Conservation (phyloP, 2,888 invertebrate species). For the Hydrotaea cyrtoneurina region DNA sequence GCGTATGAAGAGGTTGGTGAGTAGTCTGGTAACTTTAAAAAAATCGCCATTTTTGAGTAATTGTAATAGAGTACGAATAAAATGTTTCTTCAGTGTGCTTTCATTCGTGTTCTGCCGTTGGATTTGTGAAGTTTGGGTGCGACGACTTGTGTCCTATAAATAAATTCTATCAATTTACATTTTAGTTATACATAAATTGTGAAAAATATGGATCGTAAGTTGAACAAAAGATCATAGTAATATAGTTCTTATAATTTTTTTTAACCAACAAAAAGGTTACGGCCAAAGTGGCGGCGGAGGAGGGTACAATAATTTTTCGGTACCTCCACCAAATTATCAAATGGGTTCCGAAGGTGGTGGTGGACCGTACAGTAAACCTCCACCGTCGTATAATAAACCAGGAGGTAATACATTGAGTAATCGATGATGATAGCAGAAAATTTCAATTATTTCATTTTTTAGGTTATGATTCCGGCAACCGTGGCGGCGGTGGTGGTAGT, state of each 20-base stretch:
- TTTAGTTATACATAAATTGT: conserved; percentile 24
- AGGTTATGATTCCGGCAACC: conserved; percentile 77
- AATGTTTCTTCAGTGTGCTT: background rate
- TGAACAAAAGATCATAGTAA: background rate
- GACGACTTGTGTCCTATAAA: background rate
- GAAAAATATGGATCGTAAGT: conserved; percentile 61
- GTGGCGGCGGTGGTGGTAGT: conserved; percentile 71
- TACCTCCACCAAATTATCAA: conserved; percentile 79
- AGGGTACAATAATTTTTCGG: conserved; percentile 79
- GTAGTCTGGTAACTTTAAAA: background rate
- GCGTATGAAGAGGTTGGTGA: too few relatives aligned
- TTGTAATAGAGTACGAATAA: conserved; percentile 13
- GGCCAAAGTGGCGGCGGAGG: conserved; percentile 72
- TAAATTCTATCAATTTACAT: background rate
- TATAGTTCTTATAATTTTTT: background rate
- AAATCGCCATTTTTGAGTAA: conserved; percentile 9
- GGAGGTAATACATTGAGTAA: conserved; percentile 72
- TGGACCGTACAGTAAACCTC: conserved; percentile 78
- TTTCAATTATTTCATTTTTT: conserved; percentile 46
- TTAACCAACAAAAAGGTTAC: background rate
- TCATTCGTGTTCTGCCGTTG: conserved; percentile 26
- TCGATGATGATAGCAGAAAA: background rate
- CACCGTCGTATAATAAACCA: conserved; percentile 77
- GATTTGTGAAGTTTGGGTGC: conserved; percentile 16
- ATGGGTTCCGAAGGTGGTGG: conserved; percentile 76